Base-by-base conservation (phyloP, 1,140 invertebrate genomes). In the Pseudomyrmex concolor region DNA sequence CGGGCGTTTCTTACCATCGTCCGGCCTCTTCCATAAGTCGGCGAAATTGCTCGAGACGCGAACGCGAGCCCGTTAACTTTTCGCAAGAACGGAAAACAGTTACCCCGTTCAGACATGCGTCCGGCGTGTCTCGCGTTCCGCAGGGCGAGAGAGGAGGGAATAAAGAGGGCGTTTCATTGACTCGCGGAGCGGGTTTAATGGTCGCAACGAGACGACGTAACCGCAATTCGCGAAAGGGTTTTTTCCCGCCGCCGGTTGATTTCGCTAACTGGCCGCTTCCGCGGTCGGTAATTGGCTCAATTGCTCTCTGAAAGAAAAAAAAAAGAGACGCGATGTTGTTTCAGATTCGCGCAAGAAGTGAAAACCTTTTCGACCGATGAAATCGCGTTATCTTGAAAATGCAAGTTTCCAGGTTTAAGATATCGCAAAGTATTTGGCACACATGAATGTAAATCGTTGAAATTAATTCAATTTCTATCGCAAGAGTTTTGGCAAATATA, bases 81-180 rank as follows among this genome's bases (percentile, higher is more conserved):
- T 92, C 90, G 85, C 90, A 90, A 89, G 91, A 92, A 92, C 89
- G 90, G 90, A 91, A 92, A 92, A 92, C 92, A 92, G 91, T 92
- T 92, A 92, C 84, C 88, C 87, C 90, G 90, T 68, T 89, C 88
- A 89, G 88, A 89, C 88, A 89, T 89, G 88, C 87, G 86, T 85
- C 67, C 84, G 76, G 76, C 50, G 50, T 67, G 63, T 85, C 80
- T 74, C 51, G 45, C 67, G 50, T 67, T 57, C 60, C n/a, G 48
- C 17, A 34, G 19, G 48, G 50, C 51, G 22, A 43, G 62, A 34
- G 73, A n/a, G 72, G 45, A 48, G 22, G 76, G 74, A 83, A 83
- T 86, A 88, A 88, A 74, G 80, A 86, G 84, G 86, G 66, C 87
- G 76, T 89, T 89, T 83, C 88, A 89, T 89, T 89, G 88, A 89